Evolutionary conservation across 2,888 invertebrate genomes (phyloP).

Genomic region (Brachynemurus nebulosus): DNA sequence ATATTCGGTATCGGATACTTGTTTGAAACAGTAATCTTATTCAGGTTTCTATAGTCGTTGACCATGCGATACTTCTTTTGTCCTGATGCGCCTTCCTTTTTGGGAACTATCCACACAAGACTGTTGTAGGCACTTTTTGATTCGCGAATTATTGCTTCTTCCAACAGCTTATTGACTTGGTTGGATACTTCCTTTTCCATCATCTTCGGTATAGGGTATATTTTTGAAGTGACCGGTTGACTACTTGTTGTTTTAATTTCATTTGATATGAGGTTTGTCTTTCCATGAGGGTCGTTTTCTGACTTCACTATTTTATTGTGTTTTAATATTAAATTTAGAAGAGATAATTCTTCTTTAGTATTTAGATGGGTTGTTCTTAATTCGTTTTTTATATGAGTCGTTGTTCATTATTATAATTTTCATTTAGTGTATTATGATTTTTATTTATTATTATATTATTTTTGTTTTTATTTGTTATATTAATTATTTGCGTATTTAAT

Average conservation of each 20-base stretch:
- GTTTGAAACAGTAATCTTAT: not conserved
- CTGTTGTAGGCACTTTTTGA: not conserved
- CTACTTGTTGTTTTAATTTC: not conserved
- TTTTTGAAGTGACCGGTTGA: not conserved
- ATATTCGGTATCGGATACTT: constrained; percentile 1
- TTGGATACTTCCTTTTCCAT: not conserved
- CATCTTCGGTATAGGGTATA: not conserved
- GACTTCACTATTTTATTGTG: not conserved
- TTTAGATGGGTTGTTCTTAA: not conserved
- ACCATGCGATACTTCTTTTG: not conserved
- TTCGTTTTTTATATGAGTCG: not conserved
- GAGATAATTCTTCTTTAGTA: not conserved
- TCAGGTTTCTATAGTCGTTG: not conserved
- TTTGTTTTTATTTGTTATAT: no score
- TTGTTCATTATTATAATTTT: not conserved
- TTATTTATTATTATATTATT: no score
- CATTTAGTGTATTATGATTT: not conserved
- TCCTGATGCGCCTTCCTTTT: not conserved
- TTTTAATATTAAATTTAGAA: not conserved
- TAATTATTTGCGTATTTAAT: no score
- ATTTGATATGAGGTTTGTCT: not conserved
- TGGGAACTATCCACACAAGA: not conserved
- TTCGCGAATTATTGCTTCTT: not conserved
- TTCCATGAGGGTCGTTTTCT: not conserved
- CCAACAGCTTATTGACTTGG: not conserved